Base-by-base conservation (phyloP, 2,113 vertebrate genomes). In the Laticauda laticaudata region DNA sequence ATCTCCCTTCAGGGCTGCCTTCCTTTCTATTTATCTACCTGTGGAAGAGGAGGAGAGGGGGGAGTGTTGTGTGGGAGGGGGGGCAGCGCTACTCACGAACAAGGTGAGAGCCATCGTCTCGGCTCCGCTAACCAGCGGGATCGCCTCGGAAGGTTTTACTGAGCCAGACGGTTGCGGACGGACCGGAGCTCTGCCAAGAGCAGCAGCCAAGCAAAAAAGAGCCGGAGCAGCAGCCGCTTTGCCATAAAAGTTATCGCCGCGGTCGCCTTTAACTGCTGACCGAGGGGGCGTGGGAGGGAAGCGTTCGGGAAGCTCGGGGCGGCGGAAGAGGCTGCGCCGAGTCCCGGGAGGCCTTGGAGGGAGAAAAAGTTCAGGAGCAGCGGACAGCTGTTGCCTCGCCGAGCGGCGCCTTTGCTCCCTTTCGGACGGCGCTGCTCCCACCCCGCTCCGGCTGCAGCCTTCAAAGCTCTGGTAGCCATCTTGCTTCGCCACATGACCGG, bases 61-160 rank as follows among this genome's bases (percentile, higher is more conserved):
- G 6, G 29, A n/a, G 23, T 12, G 59, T 61, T 59, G 23, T 61
- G 24, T 4, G 64, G 15, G 20, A 5, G 24, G 34, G 10, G 12
- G 8, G 21, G n/a, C 9, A 34, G 15, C 9, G 11, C 34, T 93
- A 98, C 98, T 98, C 95, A 98, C 98, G 11, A 98, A 98, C 94
- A 98, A 97, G 93, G 97, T 98, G 94, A 98, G 97, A 94, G 98
- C 98, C 98, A 98, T 98, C 81, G 96, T 96, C 89, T 75, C 43
- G 95, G 90, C 92, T 93, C 93, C 45, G 88, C 92, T 2, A 24
- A 24, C 57, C 61, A 45, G 90, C n/a, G 89, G 93, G 91, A 34
- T 94, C 93, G 86, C 91, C 57, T 92, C 91, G 92, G 23, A 54
- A 54, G 93, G 90, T 92, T 61, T 61, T 56, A 69, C 57, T 93